Base-by-base conservation (phyloP, 2,888 invertebrate species). In the Eristalinus aeneus region DNA sequence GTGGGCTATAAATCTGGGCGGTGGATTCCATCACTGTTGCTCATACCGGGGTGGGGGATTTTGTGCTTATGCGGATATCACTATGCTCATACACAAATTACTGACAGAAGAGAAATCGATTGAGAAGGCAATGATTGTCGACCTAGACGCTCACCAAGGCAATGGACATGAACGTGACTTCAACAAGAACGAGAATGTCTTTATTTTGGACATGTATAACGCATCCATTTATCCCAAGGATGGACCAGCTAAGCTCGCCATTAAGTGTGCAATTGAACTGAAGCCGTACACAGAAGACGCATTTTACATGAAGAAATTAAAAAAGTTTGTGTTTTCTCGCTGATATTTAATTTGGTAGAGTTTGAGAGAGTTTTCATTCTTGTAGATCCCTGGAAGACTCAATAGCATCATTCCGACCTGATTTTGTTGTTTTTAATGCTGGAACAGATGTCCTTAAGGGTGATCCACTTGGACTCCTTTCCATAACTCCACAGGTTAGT, bases 81-180 rank as follows among this genome's bases (percentile, higher is more conserved):
- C 97, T 0, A 93, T 98, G 88, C 93, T 97, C 10, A 94, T 98
- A 60, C 93, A 94, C 77, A 95, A 95, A 90, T 92, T 97, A 11
- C 94, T 96, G 87, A 92, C 93, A 23, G 91, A 93, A 87, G 93
- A 94, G 76, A 76, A 93, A 1, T 90, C 91, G 65, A 94, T 96
- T 34, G 94, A 94, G 91, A 96, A 94, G 54, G 94, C 95, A 1
- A 96, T 98, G 96, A 97, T 98, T 89, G 94, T 98, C 0, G 98
- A 98, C 92, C 93, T 98, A 90, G 98, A 98, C 93, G 98, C 98
- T 2, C 98, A 98, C 93, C 98, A 98, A 94, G 98, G 98, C 0
- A 98, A 98, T 92, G 98, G 98, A 0, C 96, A 98, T 91, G 96
- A 96, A 90, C 94, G 94, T 12, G 98, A 98, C 92, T 97, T 97